phyloP scores from a whole-genome alignment of 2,888 invertebrate genomes.

The Aphidoletes aphidimyza region DNA sequence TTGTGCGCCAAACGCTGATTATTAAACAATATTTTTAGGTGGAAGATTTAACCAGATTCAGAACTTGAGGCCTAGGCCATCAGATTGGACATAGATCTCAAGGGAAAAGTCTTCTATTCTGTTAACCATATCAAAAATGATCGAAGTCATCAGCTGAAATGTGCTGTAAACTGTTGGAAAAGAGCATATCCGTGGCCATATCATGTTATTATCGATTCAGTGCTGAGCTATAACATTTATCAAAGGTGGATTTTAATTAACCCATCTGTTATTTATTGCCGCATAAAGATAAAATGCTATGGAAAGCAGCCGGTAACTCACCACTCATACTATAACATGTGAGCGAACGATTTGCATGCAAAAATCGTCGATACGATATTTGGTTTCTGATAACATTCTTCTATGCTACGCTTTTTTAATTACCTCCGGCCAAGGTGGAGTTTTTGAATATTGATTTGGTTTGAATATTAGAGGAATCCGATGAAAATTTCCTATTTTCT shows the following conservation, averaged over 20 bases:
- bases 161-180: not conserved
- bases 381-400: conserved; percentile 6
- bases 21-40: too few species aligned
- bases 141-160: conserved; percentile 4
- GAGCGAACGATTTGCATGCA: not conserved
- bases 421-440: conserved; percentile 27
- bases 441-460: conserved; percentile 31
- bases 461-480: not conserved
- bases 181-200: not conserved
- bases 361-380: not conserved
- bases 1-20: too few species aligned
- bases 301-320: not conserved
- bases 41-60: too few species aligned
- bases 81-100: too few species aligned
- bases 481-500: not conserved
- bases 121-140: too few species aligned
- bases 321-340: too few species aligned
- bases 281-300: not conserved
- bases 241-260: conserved; percentile 18
- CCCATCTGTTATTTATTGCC: not conserved
- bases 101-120: too few species aligned
- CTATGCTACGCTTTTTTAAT: conserved; percentile 36
- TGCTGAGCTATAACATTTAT: not conserved
- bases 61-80: too few species aligned
- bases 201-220: not conserved